A percentile compares a stretch with the other conserved stretches of the same genome.
Evolutionary conservation across 2,113 vertebrate genomes (phyloP).

Genomic region (Furnarius figulus): DNA sequence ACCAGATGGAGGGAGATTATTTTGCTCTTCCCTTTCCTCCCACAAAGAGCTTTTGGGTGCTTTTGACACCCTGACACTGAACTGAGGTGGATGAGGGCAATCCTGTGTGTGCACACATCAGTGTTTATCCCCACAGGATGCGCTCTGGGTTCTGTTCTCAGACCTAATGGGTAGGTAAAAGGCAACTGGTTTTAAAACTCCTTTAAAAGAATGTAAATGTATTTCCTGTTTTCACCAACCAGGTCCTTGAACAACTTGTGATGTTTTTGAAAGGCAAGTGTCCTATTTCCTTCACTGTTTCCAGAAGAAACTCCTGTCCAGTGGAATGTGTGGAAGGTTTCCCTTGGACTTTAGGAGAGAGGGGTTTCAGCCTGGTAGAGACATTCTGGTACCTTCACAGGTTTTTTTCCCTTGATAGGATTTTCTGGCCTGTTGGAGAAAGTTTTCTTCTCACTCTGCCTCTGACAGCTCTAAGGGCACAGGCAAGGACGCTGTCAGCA

Average conservation of each 20-base stretch:
- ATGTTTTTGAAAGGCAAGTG: neutral
- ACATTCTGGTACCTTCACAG: neutral
- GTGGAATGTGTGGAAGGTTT: neutral
- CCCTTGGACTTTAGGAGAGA: neutral
- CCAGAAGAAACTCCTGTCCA: neutral
- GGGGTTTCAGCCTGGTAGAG: neutral
- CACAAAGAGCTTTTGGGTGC: accelerated
- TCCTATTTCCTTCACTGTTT: neutral
- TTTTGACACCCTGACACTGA: neutral
- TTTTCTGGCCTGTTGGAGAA: neutral
- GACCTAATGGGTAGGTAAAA: neutral
- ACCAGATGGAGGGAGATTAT: neutral
- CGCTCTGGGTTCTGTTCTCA: neutral
- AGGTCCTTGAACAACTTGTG: neutral
- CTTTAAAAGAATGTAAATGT: neutral
- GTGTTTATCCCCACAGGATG: neutral
- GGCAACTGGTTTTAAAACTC: neutral
- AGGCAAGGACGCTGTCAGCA: neutral
- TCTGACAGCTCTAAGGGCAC: slow-evolving; percentile 42
- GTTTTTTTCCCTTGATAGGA: neutral
- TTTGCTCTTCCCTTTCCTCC: neutral
- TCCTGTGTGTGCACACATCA: accelerated
- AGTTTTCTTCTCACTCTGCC: neutral
- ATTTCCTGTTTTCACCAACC: neutral
- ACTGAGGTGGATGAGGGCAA: neutral